Evolutionary conservation across 2,888 invertebrate genomes (phyloP), one percentile per base, ranked within the genome.

Genomic region (Coelopa pilipes): DNA sequence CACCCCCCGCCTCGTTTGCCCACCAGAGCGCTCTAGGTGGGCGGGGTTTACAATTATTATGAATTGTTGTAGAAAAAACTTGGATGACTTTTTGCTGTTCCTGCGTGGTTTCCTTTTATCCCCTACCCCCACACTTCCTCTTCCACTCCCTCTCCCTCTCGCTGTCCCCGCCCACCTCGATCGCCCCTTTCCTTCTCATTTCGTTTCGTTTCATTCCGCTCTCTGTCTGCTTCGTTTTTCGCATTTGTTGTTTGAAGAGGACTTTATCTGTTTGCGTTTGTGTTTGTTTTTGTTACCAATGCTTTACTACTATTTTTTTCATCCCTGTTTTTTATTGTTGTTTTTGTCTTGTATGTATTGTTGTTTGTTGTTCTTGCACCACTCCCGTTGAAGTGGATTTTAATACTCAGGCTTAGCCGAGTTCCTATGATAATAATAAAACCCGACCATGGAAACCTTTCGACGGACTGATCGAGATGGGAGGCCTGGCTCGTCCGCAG

Each of bases 181-280:
- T 70, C 59, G n/a, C 55, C 55, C 4, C n/a, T 55, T 4, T 17
- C 45, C 2, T n/a, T 69, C 3, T 57, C 15, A 1, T 3, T 24
- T 17, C 17, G 59, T 59, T 17, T 59, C 5, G 15, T 59, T 59
- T 49, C 19, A n/a, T 45, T 47, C 46, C 17, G 12, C 10, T 45
- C 4, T 46, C 47, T 24, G 46, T 70, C 11, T 55, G 21, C 66
- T 49, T 66, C 21, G 49, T 21, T 65, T 55, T 10, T 66, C n/a
- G 53, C 53, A 10, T 49, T 63, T 69, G 21, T 70, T 74, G 71
- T 70, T 72, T 75, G 60, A 69, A 75, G 75, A 65, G 75, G 69
- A 72, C 60, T 74, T 71, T 71, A 74, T 74, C 74, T 66, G 74
- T 68, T 74, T 74, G 66, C 50, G 66, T 34, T 49, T 34, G 46